Evolutionary conservation across 2,797 vertebrate species (phyloP).

Genomic region (Hafferia zeledoni): DNA sequence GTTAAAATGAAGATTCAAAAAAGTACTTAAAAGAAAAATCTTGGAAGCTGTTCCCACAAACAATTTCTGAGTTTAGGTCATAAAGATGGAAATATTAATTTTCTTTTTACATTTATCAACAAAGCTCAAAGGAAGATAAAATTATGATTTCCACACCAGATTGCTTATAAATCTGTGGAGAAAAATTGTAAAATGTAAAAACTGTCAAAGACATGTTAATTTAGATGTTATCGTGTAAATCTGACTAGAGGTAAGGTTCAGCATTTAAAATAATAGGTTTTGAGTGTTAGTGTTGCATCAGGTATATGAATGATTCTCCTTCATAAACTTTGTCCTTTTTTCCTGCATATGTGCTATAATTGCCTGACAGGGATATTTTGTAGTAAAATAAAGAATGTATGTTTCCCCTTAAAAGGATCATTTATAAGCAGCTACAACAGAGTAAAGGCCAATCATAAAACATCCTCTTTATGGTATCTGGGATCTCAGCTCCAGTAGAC

Average conservation of each 20-base stretch:
- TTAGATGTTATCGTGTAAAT: neutral
- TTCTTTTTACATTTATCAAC: neutral
- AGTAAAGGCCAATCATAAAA: neutral
- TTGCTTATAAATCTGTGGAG: neutral
- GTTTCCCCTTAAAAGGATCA: neutral
- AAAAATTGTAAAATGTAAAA: neutral
- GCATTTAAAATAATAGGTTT: neutral
- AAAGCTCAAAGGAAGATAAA: neutral
- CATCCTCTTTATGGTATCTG: neutral
- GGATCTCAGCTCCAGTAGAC: neutral
- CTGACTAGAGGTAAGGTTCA: neutral
- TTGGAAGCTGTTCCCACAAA: neutral
- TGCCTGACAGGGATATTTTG: neutral
- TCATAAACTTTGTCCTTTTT: neutral
- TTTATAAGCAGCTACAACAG: neutral
- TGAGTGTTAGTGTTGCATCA: neutral
- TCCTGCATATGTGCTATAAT: neutral
- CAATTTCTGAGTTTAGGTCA: neutral
- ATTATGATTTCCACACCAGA: neutral
- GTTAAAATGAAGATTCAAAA: neutral
- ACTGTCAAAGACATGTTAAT: neutral
- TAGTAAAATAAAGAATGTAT: neutral
- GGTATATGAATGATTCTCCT: neutral
- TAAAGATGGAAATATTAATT: neutral
- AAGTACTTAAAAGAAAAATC: neutral